Evolutionary conservation across 1,140 invertebrate species (phyloP), one percentile per base, ranked within the genome.

Genomic region (Papilio glaucus): DNA sequence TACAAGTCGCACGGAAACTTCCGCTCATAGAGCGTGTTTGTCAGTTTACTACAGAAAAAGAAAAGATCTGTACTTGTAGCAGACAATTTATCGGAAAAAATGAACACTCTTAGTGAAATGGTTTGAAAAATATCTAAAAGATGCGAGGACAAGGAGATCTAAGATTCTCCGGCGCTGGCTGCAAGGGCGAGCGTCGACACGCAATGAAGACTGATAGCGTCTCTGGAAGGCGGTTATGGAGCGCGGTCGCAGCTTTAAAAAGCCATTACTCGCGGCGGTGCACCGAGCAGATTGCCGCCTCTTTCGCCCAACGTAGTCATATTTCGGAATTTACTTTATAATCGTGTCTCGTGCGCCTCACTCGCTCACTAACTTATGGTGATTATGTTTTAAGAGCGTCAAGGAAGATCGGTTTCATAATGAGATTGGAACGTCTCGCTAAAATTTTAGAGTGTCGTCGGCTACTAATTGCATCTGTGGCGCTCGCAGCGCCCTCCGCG

Each of bases 241-340:
- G 86, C 90, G 83, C 85, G 89, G 87, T 91, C 86, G 89, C 85
- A 93, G 91, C 88, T 93, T 93, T 93, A 93, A 93, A 92, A 93
- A 90, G 88, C 89, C 88, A 91, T 93, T 93, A 93, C 89, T 84
- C 84, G 88, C 82, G 81, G 88, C 86, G 85, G 75, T 92, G 89
- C 89, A 91, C 84, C 84, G 85, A 84, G 84, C 85, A 91, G 87
- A 90, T 91, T 90, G 90, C 86, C 76, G 81, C 80, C 79, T 72
- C 76, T 80, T 73, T 80, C 77, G 78, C 81, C 78, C 83, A 80
- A 81, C 82, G 79, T 77, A 83, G 84, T 88, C 89, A 90, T 91
- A 93, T 93, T 93, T 91, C 85, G 89, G 89, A 89, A 91, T 88
- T 53, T 69, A 93, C 89, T 91, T 90, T 91, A 91, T 91, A 91